Evolutionary conservation across 2,113 vertebrate genomes (phyloP).

Genomic region (Guaruba guarouba): DNA sequence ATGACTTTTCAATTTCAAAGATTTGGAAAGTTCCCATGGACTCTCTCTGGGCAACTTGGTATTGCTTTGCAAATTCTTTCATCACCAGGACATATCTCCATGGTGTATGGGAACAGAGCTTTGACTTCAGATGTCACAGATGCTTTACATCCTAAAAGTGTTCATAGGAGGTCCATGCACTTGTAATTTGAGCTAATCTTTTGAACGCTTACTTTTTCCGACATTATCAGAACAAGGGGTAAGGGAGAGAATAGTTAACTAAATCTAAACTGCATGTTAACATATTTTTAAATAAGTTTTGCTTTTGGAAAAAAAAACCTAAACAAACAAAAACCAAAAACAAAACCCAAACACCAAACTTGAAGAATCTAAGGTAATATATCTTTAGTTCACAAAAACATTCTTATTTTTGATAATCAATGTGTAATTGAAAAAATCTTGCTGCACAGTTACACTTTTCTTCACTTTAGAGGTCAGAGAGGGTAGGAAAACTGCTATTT

Average conservation of each 20-base stretch:
- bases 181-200: neutral
- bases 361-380: neutral
- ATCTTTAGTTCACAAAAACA: neutral
- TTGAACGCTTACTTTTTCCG: neutral
- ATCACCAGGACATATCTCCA: neutral
- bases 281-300: neutral
- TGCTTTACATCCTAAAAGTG: neutral
- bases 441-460: slow-evolving; percentile 5
- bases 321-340: neutral
- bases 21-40: neutral
- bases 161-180: neutral
- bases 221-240: neutral
- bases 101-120: neutral
- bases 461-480: slow-evolving; percentile 47
- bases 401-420: slow-evolving; percentile 29
- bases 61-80: neutral
- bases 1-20: neutral
- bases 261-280: neutral
- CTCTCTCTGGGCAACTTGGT: neutral
- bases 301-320: neutral
- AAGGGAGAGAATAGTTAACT: neutral
- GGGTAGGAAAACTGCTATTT: slow-evolving; percentile 41
- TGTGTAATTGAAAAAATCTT: neutral
- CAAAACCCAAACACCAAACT: neutral
- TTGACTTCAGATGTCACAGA: neutral